Evolutionary conservation across 2,888 invertebrate species (phyloP).

Genomic region (Parnassius smintheus): DNA sequence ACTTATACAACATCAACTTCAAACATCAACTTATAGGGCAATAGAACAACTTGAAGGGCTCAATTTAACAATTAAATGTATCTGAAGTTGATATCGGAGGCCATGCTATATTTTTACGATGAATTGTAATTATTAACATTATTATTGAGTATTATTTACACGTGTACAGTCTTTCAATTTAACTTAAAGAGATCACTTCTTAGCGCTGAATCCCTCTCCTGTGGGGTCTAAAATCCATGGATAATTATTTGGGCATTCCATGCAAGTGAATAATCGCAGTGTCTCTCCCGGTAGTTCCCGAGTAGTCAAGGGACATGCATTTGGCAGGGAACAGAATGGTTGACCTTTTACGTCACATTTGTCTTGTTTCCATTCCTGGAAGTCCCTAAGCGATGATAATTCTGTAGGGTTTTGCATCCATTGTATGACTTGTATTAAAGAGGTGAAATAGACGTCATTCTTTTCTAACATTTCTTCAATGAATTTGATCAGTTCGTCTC

Average conservation of each 20-base stretch:
- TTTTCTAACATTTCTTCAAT: constrained; percentile 95
- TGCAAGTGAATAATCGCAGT: constrained; percentile 94
- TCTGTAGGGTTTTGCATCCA: constrained; percentile 98
- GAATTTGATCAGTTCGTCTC: constrained; percentile 94
- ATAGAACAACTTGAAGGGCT: constrained; percentile 24
- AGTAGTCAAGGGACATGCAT: constrained; percentile 93
- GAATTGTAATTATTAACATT: constrained; percentile 63
- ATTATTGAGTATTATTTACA: constrained; percentile 81
- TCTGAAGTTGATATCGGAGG: constrained; percentile 39
- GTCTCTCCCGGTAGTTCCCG: constrained; percentile 96
- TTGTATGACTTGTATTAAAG: constrained; percentile 94
- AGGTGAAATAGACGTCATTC: constrained; percentile 96
- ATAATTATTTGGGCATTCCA: constrained; percentile 97
- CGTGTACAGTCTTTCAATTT: constrained; percentile 77
- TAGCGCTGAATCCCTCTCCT: constrained; percentile 94
- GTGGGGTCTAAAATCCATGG: constrained; percentile 97
- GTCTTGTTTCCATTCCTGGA: constrained; percentile 96
- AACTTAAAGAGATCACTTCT: constrained; percentile 83
- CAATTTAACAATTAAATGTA: constrained; percentile 28
- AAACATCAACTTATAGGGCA: constrained; percentile 36
- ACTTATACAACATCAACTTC: constrained; percentile 30
- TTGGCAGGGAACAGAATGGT: constrained; percentile 95
- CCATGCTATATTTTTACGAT: constrained; percentile 49
- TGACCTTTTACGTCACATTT: constrained; percentile 97
- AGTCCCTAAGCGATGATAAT: constrained; percentile 91